Evolutionary conservation across 1,140 invertebrate genomes (phyloP).

Genomic region (Saccostrea cuccullata): DNA sequence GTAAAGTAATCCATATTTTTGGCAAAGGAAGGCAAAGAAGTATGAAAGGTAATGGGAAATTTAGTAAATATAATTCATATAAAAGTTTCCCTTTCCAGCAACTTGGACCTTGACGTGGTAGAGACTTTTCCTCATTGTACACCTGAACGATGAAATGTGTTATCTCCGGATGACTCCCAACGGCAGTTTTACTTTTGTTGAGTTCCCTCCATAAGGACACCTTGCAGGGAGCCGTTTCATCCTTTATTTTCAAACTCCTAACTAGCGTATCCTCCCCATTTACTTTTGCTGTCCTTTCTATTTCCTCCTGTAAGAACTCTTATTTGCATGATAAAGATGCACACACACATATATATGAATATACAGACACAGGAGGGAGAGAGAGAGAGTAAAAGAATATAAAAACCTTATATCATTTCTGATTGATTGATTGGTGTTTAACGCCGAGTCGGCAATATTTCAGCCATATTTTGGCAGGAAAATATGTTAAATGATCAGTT

Average conservation of each 20-base stretch:
- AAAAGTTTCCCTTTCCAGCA: background rate
- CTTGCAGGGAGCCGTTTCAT: background rate
- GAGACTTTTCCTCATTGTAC: background rate
- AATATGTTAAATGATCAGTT: too few relatives aligned
- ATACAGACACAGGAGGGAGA: too few relatives aligned
- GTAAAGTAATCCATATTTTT: background rate
- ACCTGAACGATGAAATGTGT: background rate
- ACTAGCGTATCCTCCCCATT: background rate
- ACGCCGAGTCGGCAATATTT: too few relatives aligned
- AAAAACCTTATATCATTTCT: too few relatives aligned
- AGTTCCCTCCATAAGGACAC: background rate
- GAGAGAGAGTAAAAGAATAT: too few relatives aligned
- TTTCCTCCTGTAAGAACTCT: background rate
- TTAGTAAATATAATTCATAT: background rate
- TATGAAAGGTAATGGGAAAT: background rate
- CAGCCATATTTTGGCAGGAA: too few relatives aligned
- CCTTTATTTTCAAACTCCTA: background rate
- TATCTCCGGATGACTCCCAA: background rate
- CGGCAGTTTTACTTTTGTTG: background rate
- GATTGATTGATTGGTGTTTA: too few relatives aligned
- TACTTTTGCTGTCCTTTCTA: background rate
- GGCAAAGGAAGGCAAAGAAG: background rate
- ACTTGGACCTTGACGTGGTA: background rate
- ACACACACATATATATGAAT: too few relatives aligned
- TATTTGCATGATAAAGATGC: too few relatives aligned